phyloP scores from a whole-genome alignment of 2,113 vertebrate species.

The Brachypodius melanocephalos region DNA sequence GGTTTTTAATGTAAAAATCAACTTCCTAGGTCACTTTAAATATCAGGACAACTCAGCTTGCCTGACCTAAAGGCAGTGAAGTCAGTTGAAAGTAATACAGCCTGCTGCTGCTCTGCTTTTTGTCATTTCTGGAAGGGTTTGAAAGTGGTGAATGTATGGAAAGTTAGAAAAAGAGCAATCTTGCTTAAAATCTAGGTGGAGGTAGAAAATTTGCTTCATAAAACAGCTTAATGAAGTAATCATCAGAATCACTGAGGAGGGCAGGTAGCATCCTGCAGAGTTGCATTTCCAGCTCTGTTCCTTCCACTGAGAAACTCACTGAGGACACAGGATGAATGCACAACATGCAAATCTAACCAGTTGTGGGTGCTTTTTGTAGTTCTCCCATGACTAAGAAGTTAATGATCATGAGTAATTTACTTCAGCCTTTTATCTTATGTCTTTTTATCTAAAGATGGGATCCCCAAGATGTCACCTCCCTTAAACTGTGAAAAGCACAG shows the following conservation, averaged over 20 bases:
- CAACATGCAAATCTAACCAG: not conserved
- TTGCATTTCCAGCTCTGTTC: not conserved
- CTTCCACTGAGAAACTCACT: not conserved
- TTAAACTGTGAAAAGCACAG: not conserved
- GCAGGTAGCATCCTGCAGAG: not conserved
- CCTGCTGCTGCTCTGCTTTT: not conserved
- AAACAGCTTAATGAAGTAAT: not conserved
- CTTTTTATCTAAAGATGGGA: not conserved
- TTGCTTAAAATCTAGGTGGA: conserved; percentile 4
- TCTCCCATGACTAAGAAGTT: not conserved
- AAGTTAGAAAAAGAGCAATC: conserved; percentile 15
- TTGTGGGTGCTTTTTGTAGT: not conserved
- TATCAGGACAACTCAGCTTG: not conserved
- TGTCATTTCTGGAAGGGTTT: not conserved
- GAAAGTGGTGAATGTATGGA: not conserved
- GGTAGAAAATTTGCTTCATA: not conserved
- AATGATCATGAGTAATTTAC: not conserved
- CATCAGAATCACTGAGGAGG: not conserved
- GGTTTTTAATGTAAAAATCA: not conserved
- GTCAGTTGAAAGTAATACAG: not conserved
- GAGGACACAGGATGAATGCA: not conserved
- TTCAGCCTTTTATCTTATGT: not conserved
- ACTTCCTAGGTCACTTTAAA: not conserved
- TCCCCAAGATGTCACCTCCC: not conserved
- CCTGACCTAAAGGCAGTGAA: not conserved